Base-by-base conservation (phyloP, 2,888 invertebrate species). In the Gerosis bhagava region DNA sequence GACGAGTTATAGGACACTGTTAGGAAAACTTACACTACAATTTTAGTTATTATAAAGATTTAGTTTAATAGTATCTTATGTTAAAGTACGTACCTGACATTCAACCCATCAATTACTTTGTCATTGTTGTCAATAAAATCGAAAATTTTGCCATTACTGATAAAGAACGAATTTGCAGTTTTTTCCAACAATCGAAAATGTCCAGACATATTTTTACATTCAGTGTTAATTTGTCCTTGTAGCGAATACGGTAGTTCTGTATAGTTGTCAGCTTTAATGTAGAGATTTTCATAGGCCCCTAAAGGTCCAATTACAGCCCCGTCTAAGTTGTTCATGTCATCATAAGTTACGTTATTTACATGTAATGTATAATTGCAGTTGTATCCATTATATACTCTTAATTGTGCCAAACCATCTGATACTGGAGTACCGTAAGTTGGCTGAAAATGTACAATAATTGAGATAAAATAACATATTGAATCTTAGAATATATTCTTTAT, bases 381-480 rank as follows among this genome's bases (percentile, higher is more conserved):
- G 61, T 89, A 87, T 3, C 92, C 92, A 57, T 96, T 95, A 73
- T 93, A 95, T 3, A 96, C 75, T 54, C 95, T 87, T 11, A 95
- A 55, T 61, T 95, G 95, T 0, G 91, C 91, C 15, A 90, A 65
- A 1, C 92, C 92, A 3, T 70, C 60, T 5, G 86, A 62, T 6
- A 95, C 93, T 8, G 92, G 87, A 1, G 82, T 86, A 24, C 84
- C 84, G 44, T 93, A 92, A 0, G 92, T 91, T 49, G 89, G 83
- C 90, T 94, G 75, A 17, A 74, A 72, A 50, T 35, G 45, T 46
- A 56, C 44, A 19, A n/a, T n/a, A n/a, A n/a, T n/a, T n/a, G n/a
- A n/a, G n/a, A n/a, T n/a, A n/a, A n/a, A n/a, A n/a, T n/a, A n/a
- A n/a, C n/a, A n/a, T n/a, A n/a, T n/a, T n/a, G n/a, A n/a, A n/a